Percentiles rank a stretch among this genome's conserved stretches.
These are phyloP conservation scores for Trematomus loennbergii DNA, from an alignment of 2,113 vertebrate species.

Conservation along the genomic window DNA sequence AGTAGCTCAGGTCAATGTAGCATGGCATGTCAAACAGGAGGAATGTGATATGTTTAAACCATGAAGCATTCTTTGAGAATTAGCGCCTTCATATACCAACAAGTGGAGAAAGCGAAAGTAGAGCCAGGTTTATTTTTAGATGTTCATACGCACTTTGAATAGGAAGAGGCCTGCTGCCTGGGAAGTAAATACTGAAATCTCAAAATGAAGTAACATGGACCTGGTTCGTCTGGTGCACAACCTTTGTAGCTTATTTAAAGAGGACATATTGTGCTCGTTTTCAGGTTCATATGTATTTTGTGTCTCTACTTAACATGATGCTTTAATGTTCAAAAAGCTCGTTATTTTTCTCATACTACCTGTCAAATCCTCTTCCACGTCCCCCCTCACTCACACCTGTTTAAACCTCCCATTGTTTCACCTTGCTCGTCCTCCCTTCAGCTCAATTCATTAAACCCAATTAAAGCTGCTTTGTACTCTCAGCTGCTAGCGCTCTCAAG, in stretches of 20 bases:
- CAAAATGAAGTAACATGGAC: too few species aligned
- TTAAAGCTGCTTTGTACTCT: slow-evolving; percentile 37
- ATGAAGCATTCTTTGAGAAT: slow-evolving; percentile 48
- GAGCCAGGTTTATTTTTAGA: slow-evolving; percentile 41
- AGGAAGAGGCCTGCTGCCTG: background rate
- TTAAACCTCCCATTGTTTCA: background rate
- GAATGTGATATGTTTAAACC: slow-evolving; percentile 65
- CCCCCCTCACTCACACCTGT: background rate
- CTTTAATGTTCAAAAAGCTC: too few species aligned
- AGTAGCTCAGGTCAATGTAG: slow-evolving; percentile 8
- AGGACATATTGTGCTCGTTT: too few species aligned
- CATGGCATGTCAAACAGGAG: slow-evolving; percentile 47
- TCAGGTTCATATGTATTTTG: too few species aligned
- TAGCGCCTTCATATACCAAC: slow-evolving; percentile 29
- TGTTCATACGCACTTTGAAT: slow-evolving; percentile 7
- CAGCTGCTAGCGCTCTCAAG: slow-evolving; percentile 30
- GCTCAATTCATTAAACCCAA: slow-evolving; percentile 33
- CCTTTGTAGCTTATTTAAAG: too few species aligned
- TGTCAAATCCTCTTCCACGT: background rate
- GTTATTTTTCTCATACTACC: too few species aligned
- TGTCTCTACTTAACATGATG: too few species aligned
- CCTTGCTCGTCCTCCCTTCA: slow-evolving; percentile 16
- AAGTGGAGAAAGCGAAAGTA: background rate
- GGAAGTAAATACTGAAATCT: background rate
- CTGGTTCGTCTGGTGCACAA: too few species aligned